phyloP scores from a whole-genome alignment of 2,888 invertebrate genomes.

The Tromatobia lineatoria region DNA sequence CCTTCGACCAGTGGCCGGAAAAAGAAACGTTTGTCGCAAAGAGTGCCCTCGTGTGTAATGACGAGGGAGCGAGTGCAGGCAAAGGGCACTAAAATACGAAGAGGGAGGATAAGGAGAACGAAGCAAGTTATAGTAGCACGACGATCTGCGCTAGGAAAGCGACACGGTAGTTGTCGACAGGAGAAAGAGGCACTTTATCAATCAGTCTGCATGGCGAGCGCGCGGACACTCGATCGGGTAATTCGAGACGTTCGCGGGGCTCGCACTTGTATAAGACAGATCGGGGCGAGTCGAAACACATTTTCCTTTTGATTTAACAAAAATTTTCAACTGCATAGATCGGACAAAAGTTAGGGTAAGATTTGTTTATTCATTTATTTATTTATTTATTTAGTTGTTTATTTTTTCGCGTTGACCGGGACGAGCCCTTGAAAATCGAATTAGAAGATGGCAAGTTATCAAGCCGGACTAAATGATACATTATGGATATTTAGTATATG shows the following conservation, averaged over 20 bases:
- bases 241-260: constrained; percentile 61
- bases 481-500: too few relatives aligned
- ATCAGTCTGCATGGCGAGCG: constrained; percentile 53
- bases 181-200: constrained; percentile 67
- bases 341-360: too few relatives aligned
- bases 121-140: constrained; percentile 6
- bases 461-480: too few relatives aligned
- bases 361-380: too few relatives aligned
- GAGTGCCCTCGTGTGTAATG: constrained; percentile 39
- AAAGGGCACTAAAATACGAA: constrained; percentile 11
- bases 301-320: too few relatives aligned
- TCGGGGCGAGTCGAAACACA: too few relatives aligned
- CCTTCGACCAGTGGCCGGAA: not conserved
- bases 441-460: too few relatives aligned
- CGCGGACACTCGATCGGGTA: constrained; percentile 65
- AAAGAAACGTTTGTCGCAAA: constrained; percentile 37
- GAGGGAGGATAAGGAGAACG: constrained; percentile 26
- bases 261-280: not conserved
- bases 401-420: too few relatives aligned
- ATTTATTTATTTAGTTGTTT: too few relatives aligned
- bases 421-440: too few relatives aligned
- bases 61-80: constrained; percentile 26
- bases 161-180: constrained; percentile 58
- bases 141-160: constrained; percentile 35
- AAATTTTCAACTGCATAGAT: too few relatives aligned